A percentile compares a stretch with the other conserved stretches of the same genome.
These are phyloP conservation scores for Pygoscelis antarcticus DNA, from an alignment of 2,113 vertebrate genomes.

Conservation along the genomic window DNA sequence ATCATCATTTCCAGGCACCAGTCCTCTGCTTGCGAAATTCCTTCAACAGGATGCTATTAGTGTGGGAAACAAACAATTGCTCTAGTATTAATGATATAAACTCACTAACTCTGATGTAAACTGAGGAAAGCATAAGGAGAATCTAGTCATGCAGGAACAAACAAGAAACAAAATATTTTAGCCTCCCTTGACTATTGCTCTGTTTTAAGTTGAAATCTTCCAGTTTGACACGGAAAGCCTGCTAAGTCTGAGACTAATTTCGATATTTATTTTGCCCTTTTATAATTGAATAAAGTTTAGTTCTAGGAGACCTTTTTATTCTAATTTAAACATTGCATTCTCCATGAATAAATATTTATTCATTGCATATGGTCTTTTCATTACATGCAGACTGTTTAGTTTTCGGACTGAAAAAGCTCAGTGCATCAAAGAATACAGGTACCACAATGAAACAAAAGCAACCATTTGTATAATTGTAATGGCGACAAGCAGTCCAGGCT, in stretches of 20 bases:
- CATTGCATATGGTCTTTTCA: constrained; percentile 13
- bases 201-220: neutral
- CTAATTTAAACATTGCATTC: constrained; percentile 38
- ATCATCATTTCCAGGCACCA: neutral
- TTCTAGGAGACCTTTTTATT: constrained; percentile 10
- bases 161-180: neutral
- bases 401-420: constrained; percentile 19
- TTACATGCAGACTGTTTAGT: constrained; percentile 1
- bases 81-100: neutral
- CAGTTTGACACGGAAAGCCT: neutral
- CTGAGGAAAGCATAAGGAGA: neutral
- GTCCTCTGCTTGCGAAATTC: neutral
- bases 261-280: constrained; percentile 34
- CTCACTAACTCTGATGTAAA: neutral
- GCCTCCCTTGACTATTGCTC: neutral
- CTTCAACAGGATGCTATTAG: neutral
- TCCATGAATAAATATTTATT: constrained; percentile 54
- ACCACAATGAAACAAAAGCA: neutral
- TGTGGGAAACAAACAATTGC: neutral
- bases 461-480: neutral
- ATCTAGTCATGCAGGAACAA: neutral
- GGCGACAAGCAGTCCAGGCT: neutral
- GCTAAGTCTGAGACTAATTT: neutral
- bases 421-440: constrained; percentile 1
- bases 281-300: constrained; percentile 39